phyloP scores from a whole-genome alignment of 2,113 vertebrate species.

The Seriola dumerili region DNA sequence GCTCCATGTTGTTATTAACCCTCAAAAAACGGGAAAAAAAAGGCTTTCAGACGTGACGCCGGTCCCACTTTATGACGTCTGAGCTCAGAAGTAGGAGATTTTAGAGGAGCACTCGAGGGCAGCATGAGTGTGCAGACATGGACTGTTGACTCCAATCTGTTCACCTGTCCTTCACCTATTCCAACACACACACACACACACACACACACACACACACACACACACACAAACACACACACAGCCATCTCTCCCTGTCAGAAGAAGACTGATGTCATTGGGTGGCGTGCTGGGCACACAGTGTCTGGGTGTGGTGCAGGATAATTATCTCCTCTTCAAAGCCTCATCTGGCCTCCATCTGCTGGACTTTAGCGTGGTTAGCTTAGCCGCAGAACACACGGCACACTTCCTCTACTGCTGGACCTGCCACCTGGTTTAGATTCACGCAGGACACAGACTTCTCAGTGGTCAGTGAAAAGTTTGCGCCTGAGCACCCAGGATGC shows the following conservation, averaged over 20 bases:
- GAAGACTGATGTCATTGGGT: slow-evolving; percentile 44
- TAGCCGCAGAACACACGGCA: slow-evolving; percentile 15
- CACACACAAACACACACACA: slow-evolving; percentile 16
- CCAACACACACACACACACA: not conserved
- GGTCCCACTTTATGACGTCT: not conserved
- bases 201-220: slow-evolving; percentile 32
- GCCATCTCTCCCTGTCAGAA: slow-evolving; percentile 30
- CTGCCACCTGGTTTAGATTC: slow-evolving; percentile 4
- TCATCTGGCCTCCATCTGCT: slow-evolving; percentile 73
- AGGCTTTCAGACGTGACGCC: not conserved
- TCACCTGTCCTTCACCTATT: slow-evolving; percentile 34
- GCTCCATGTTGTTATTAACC: not conserved
- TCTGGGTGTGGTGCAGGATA: slow-evolving; percentile 63
- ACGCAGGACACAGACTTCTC: not conserved
- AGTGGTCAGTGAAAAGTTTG: not conserved
- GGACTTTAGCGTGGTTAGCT: slow-evolving; percentile 34
- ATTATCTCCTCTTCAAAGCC: slow-evolving; percentile 69
- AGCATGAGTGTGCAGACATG: slow-evolving; percentile 4
- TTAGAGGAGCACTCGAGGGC: not conserved
- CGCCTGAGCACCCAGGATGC: not conserved
- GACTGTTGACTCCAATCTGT: slow-evolving; percentile 23
- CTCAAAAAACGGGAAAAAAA: not conserved
- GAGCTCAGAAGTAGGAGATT: not conserved
- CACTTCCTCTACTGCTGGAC: not conserved
- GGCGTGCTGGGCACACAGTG: slow-evolving; percentile 44